Percentiles rank a stretch among this genome's conserved stretches.
phyloP scores from a whole-genome alignment of 2,888 invertebrate species.

The Amblyjoppa proteus region DNA sequence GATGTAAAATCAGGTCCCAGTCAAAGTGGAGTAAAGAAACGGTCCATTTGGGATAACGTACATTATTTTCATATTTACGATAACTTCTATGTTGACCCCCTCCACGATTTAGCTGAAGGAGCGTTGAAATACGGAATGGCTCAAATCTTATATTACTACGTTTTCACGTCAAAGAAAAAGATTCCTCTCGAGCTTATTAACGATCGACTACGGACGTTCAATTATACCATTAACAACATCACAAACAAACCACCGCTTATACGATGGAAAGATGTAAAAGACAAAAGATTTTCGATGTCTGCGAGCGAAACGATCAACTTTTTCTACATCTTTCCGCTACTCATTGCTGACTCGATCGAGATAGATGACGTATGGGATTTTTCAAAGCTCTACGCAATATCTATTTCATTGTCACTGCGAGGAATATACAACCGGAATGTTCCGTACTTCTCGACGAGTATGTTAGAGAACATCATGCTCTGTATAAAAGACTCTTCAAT shows the following conservation, averaged over 20 bases:
- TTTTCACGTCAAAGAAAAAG: neutral
- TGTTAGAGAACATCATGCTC: neutral
- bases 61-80: constrained; percentile 4
- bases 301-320: constrained; percentile 2
- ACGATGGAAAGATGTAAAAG: neutral
- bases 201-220: neutral
- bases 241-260: constrained; percentile 12
- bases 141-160: constrained; percentile 1
- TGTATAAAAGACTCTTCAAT: neutral
- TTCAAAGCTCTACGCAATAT: neutral
- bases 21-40: constrained; percentile 15
- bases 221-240: constrained; percentile 8
- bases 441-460: neutral
- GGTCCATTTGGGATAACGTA: constrained; percentile 7
- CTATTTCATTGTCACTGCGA: neutral
- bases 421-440: constrained; percentile 5
- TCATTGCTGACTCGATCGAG: neutral
- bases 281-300: constrained; percentile 8
- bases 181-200: constrained; percentile 14
- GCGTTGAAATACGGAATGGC: constrained; percentile 14
- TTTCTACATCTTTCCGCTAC: constrained; percentile 1
- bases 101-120: constrained; percentile 6
- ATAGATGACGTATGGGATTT: constrained; percentile 4
- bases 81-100: constrained; percentile 16
- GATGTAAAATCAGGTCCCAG: neutral